A percentile compares a stretch with the other conserved stretches of the same genome.
phyloP scores from a whole-genome alignment of 2,888 invertebrate genomes.

The Diarsia dahlii region DNA sequence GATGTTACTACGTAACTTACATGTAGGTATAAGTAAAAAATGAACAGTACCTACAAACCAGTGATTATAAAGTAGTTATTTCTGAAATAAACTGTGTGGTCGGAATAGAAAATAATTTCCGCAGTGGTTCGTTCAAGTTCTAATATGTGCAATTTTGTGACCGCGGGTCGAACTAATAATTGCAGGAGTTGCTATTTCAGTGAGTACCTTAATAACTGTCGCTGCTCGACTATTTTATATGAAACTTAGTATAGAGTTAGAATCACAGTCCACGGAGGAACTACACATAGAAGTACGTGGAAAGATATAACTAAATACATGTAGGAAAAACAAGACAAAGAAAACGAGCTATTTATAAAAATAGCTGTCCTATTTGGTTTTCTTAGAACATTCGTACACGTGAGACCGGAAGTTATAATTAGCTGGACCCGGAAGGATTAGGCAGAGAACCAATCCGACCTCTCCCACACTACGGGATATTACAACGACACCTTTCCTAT shows the following conservation, averaged over 20 bases:
- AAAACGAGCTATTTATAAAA: background rate
- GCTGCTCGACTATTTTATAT: background rate
- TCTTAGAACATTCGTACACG: background rate
- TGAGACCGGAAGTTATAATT: background rate
- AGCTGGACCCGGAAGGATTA: background rate
- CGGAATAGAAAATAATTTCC: background rate
- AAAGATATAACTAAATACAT: background rate
- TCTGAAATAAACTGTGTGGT: no score
- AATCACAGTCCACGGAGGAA: background rate
- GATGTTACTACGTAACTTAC: no score
- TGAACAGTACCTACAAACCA: background rate
- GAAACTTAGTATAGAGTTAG: background rate
- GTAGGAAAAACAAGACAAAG: background rate
- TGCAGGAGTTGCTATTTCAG: background rate
- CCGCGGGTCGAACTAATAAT: background rate
- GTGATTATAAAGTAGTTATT: background rate
- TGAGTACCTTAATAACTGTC: background rate
- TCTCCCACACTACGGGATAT: background rate
- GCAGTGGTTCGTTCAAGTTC: no score
- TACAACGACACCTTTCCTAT: background rate
- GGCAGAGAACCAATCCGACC: background rate
- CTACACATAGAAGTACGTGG: background rate
- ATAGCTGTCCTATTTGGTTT: background rate
- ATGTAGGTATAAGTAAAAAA: background rate
- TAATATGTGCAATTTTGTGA: background rate